Evolutionary conservation across 2,888 invertebrate species (phyloP).

Genomic region (Drosophila rellima): DNA sequence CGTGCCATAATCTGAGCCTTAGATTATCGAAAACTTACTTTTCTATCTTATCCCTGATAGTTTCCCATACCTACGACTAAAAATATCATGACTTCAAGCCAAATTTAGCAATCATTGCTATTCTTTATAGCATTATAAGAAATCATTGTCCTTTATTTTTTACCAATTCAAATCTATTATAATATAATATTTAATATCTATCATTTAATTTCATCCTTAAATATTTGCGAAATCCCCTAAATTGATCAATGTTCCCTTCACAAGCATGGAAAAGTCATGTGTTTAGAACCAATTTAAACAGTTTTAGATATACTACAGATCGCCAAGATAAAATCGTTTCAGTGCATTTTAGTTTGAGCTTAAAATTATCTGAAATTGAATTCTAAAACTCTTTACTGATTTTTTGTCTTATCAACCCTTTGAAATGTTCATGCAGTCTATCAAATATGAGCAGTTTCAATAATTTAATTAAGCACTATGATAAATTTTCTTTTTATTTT

Average conservation of each 20-base stretch:
- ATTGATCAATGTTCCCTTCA: neutral
- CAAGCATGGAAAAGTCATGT: slow-evolving; percentile 2
- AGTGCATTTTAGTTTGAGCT: neutral
- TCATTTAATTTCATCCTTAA: neutral
- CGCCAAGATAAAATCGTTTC: neutral
- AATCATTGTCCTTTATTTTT: too few species aligned
- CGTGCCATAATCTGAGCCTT: neutral
- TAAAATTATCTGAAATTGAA: neutral
- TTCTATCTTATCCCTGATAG: neutral
- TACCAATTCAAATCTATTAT: too few species aligned
- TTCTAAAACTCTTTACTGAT: neutral
- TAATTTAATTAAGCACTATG: neutral
- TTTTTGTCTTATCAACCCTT: neutral
- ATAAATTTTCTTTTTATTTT: neutral
- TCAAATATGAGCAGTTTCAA: neutral
- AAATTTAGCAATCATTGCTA: too few species aligned
- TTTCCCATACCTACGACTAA: neutral
- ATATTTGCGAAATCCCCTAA: neutral
- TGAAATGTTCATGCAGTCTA: neutral
- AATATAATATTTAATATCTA: too few species aligned
- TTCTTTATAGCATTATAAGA: too few species aligned
- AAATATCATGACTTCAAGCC: too few species aligned
- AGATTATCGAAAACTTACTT: neutral
- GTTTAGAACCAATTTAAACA: neutral
- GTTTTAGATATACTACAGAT: neutral